These are phyloP conservation scores for Tarsius wallacei DNA, from an alignment of 2,797 vertebrate species.

Conservation along the genomic window DNA sequence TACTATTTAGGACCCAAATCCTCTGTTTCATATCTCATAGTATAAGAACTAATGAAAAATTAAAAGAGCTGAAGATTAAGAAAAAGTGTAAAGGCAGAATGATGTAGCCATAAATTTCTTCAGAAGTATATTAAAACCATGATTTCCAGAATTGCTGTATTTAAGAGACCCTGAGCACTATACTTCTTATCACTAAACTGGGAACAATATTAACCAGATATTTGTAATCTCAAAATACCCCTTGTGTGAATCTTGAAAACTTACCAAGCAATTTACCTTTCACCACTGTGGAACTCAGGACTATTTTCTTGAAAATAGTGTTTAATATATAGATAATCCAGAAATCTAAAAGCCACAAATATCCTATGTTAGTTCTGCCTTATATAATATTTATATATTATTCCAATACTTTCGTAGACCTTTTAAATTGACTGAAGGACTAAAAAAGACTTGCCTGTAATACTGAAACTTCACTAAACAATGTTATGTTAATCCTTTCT, in stretches of 20 bases:
- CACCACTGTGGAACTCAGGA: background rate
- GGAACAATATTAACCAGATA: background rate
- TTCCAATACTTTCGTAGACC: background rate
- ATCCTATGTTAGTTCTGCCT: background rate
- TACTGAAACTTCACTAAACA: background rate
- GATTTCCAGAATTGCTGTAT: background rate
- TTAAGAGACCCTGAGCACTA: background rate
- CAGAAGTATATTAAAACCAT: slow-evolving; percentile 26
- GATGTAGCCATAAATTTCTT: background rate
- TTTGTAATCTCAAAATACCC: slow-evolving; percentile 12
- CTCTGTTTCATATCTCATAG: background rate
- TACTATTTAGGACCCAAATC: slow-evolving; percentile 18
- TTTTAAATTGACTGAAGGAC: background rate
- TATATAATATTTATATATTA: background rate
- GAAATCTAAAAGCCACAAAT: slow-evolving; percentile 50
- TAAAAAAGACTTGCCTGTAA: background rate
- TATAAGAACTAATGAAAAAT: slow-evolving; percentile 21
- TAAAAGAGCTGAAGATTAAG: background rate
- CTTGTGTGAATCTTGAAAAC: slow-evolving; percentile 6
- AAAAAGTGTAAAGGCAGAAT: background rate
- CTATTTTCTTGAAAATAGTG: background rate
- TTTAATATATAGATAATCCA: background rate
- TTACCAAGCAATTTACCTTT: slow-evolving; percentile 5
- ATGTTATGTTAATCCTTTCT: background rate
- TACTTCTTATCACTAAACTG: background rate